A percentile compares a stretch with the other conserved stretches of the same genome.
phyloP scores from a whole-genome alignment of 2,888 invertebrate species.

The Caenorhabditis plicata region DNA sequence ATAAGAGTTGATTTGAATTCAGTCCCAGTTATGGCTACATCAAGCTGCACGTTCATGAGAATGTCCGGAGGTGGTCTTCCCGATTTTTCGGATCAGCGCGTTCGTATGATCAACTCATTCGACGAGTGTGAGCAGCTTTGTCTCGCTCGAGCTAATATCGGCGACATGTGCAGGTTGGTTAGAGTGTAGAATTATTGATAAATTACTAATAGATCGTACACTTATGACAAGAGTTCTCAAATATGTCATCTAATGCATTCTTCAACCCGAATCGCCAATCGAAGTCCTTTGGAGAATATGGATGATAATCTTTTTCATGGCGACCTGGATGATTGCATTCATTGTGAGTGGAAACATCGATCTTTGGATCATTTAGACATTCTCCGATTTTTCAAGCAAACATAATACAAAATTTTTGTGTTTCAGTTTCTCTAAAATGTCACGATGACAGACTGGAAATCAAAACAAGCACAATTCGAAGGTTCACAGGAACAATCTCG shows the following conservation, averaged over 20 bases:
- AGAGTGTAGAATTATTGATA: not conserved
- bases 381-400: not conserved
- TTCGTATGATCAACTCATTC: constrained; percentile 9
- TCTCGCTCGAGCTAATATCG: constrained; percentile 13
- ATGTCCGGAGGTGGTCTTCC: constrained; percentile 30
- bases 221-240: constrained; percentile 39
- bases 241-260: constrained; percentile 39
- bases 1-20: not conserved
- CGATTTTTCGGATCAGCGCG: constrained; percentile 20
- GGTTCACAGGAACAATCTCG: constrained; percentile 46
- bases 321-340: constrained; percentile 55
- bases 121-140: constrained; percentile 39
- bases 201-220: constrained; percentile 40
- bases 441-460: constrained; percentile 28
- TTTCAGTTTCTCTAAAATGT: constrained; percentile 42
- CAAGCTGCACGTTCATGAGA: constrained; percentile 35
- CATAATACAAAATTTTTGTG: not conserved
- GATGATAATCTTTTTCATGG: constrained; percentile 44
- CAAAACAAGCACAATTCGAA: constrained; percentile 25
- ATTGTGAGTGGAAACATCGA: constrained; percentile 39
- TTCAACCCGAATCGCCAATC: constrained; percentile 38
- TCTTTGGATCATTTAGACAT: not conserved
- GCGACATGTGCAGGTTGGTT: constrained; percentile 33
- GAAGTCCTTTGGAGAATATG: constrained; percentile 43
- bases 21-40: not conserved